Evolutionary conservation across 1,140 invertebrate genomes (phyloP).

Genomic region (Micrasema minimum): DNA sequence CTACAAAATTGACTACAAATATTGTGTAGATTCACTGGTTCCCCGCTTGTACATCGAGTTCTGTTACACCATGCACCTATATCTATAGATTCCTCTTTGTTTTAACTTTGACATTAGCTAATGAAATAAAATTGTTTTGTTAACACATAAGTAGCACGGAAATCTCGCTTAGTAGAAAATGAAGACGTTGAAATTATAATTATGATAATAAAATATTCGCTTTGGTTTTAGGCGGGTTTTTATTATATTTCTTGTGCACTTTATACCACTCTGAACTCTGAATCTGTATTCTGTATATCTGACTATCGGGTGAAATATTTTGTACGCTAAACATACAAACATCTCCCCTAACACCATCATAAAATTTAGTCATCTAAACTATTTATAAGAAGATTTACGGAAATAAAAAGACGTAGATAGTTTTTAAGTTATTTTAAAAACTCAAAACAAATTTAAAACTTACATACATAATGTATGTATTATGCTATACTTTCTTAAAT

Average conservation of each 20-base stretch:
- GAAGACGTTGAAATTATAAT: conserved; percentile 8
- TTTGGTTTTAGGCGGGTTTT: conserved; percentile 20
- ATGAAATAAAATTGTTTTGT: no score
- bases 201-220: conserved; percentile 13
- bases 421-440: no score
- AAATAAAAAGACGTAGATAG: not conserved
- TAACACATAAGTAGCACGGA: no score
- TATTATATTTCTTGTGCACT: not conserved
- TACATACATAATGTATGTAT: no score
- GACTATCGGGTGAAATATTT: conserved; percentile 29
- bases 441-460: no score
- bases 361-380: conserved; percentile 30
- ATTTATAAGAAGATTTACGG: not conserved
- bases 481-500: no score
- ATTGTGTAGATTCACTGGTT: no score
- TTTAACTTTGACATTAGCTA: no score
- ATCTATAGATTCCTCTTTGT: no score
- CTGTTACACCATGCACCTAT: no score
- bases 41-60: no score
- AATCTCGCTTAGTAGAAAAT: not conserved
- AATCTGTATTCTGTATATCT: not conserved
- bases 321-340: conserved; percentile 28
- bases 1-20: no score
- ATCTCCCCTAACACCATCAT: conserved; percentile 13
- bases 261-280: not conserved